phyloP scores from a whole-genome alignment of 2,797 vertebrate species.

The Bryconaethiops microstoma region DNA sequence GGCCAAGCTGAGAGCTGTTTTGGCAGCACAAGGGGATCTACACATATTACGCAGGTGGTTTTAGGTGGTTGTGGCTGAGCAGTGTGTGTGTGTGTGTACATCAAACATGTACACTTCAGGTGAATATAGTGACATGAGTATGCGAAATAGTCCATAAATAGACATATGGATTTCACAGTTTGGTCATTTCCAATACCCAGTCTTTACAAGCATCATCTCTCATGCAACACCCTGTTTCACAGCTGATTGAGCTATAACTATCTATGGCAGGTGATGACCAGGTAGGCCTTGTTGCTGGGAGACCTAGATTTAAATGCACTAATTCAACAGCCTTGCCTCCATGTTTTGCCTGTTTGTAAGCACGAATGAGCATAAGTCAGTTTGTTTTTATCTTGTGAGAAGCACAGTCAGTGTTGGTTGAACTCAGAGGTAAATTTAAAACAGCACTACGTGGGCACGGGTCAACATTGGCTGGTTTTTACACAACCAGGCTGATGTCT shows the following conservation, averaged over 20 bases:
- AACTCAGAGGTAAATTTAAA: neutral
- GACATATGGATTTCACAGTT: no score
- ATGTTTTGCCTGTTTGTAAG: neutral
- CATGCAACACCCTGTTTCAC: neutral
- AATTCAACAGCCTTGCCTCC: neutral
- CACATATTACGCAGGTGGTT: no score
- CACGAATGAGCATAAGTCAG: neutral
- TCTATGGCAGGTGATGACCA: neutral
- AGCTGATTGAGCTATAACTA: neutral
- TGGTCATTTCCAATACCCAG: neutral
- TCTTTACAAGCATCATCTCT: neutral
- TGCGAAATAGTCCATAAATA: neutral
- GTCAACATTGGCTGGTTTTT: neutral
- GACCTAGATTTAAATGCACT: neutral
- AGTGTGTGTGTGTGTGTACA: neutral
- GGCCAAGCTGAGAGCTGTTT: no score
- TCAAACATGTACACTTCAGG: neutral
- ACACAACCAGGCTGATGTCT: neutral
- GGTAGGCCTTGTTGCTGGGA: neutral
- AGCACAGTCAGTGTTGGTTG: neutral
- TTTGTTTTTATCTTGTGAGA: constrained; percentile 5
- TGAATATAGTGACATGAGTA: neutral
- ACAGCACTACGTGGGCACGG: neutral
- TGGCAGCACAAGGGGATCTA: no score
- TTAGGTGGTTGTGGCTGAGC: neutral